Base-by-base conservation (phyloP, 2,888 invertebrate species). In the Pogonocherus hispidulus region DNA sequence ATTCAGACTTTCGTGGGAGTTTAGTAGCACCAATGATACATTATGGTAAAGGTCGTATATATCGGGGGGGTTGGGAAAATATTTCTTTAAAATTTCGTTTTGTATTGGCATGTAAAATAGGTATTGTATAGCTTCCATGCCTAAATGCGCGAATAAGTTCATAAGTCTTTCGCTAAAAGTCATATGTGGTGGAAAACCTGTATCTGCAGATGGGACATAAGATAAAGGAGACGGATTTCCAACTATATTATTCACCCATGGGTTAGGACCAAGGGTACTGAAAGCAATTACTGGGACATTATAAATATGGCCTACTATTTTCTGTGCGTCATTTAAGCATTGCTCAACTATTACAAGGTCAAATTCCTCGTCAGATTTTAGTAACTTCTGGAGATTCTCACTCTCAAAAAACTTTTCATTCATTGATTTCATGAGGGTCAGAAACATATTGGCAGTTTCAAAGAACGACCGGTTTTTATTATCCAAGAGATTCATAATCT, bases 141-240 rank as follows among this genome's bases (percentile, higher is more conserved):
- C 55, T 5, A 73, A 16, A 41, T 71, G 59, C 9, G 75, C 62
- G 0, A 86, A 84, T 0, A 87, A 82, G 77, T 91, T 92, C 16
- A 85, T 80, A 0, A 90, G 46, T 72, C 92, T 81, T 74, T 88
- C 86, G 76, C 82, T 80, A 70, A 92, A 90, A 37, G 83, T 87
- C 83, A 89, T 88, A 46, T 81, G 80, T 23, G 87, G 84, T 41
- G 83, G 76, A 63, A 81, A 86, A 3, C 84, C 81, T 55, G 86
- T 73, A 66, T 86, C 85, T 11, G 85, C 82, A 60, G 88, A 86
- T 0, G 89, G 87, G 37, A 88, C 85, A 78, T 86, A 87, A 0
- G 89, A 86, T 76, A 86, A 86, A 0, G 87, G 86, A 1, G 81
- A 80, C 0, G 88, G 86, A 59, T 87, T 81, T 0, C 56, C 70